Evolutionary conservation across 2,888 invertebrate genomes (phyloP).

Genomic region (Aelia acuminata): DNA sequence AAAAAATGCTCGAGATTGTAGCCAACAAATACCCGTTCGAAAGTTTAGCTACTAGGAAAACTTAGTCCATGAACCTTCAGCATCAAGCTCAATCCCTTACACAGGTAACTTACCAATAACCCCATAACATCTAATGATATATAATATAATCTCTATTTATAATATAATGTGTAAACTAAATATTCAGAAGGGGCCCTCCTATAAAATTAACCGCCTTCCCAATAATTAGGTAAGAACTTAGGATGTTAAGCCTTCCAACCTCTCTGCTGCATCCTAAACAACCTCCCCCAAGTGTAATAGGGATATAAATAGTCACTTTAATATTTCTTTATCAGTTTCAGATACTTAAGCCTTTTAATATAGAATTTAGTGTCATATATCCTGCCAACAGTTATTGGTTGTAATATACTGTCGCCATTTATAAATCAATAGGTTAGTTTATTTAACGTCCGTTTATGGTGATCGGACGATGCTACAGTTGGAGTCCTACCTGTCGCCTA

Average conservation of each 20-base stretch:
- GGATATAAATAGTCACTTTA: background rate
- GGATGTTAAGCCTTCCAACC: background rate
- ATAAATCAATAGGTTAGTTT: too few species aligned
- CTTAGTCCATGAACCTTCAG: too few species aligned
- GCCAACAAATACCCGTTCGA: too few species aligned
- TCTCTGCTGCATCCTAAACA: background rate
- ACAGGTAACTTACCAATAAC: too few species aligned
- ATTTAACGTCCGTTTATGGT: too few species aligned
- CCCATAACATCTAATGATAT: too few species aligned
- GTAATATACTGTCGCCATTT: too few species aligned
- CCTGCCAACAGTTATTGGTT: background rate
- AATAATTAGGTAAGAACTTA: slow-evolving; percentile 26
- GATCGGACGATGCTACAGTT: too few species aligned
- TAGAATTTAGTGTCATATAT: background rate
- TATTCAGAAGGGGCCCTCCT: background rate
- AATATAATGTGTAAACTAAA: background rate
- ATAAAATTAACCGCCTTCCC: background rate
- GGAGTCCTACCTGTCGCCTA: too few species aligned
- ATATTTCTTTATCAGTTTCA: slow-evolving; percentile 25
- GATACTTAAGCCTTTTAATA: background rate
- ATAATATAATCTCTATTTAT: background rate
- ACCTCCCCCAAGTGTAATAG: background rate
- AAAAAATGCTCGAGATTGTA: too few species aligned
- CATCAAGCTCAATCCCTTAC: too few species aligned
- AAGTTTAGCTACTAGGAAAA: too few species aligned